Base-by-base conservation (phyloP, 2,113 vertebrate genomes). In the Ictalurus furcatus region DNA sequence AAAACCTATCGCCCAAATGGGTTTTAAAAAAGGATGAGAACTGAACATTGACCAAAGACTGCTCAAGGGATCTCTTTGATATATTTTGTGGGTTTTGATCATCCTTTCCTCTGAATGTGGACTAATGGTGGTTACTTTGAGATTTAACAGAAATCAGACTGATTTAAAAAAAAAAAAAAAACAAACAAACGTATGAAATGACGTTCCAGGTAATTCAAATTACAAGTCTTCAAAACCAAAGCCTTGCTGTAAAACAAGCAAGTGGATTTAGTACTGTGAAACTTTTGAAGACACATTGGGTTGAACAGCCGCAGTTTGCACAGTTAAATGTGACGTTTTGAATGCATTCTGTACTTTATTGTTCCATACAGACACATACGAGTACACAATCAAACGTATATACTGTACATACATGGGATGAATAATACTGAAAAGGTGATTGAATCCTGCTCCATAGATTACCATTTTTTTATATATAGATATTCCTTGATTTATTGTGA, bases 171-270 rank as follows among this genome's bases (percentile, higher is more conserved):
- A 76, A 65, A 76, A 65, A 67, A 34, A 30, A 23, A n/a, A 54
- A 19, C 7, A 7, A 69, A 58, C 30, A 69, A 87, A 82, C 16
- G 61, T 67, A 59, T 67, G 23, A 82, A 56, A 71, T 59, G 52
- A 40, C 25, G 34, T 85, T 69, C 28, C 88, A 40, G 44, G 30
- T 85, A 40, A 80, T 69, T 85, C 21, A 21, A 21, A 59, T 59
- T 58, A 56, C 83, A 34, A 30, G 89, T 88, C 84, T 90, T 88
- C 89, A 90, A 88, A 90, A 71, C 90, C 90, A 90, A 91, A 91
- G 89, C 85, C 84, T 86, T 73, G 85, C 86, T 88, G 79, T 86
- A 21, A 84, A 86, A 76, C 54, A 71, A 61, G 76, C 67, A 63
- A 67, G 81, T 34, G 48, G 86, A 76, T 85, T 67, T 61, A 89